Evolutionary conservation across 1,140 invertebrate species (phyloP).

Genomic region (Drosophila repletoides): DNA sequence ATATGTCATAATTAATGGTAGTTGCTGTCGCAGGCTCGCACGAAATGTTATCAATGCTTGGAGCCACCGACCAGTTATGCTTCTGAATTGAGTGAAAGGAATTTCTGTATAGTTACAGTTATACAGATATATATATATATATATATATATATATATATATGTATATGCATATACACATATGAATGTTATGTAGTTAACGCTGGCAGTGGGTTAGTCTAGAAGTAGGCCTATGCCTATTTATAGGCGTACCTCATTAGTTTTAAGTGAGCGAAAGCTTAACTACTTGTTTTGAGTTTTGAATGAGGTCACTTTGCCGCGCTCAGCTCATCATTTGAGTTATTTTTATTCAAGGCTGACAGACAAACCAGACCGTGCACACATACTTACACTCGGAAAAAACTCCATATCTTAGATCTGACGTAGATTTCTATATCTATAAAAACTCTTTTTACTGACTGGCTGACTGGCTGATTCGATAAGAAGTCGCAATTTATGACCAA

Average conservation of each 20-base stretch:
- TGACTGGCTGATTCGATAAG: too few relatives aligned
- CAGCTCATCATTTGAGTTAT: slow-evolving; percentile 76
- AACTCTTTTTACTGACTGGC: too few relatives aligned
- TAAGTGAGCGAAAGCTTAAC: slow-evolving; percentile 79
- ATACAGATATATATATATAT: neutral
- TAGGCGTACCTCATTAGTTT: slow-evolving; percentile 77
- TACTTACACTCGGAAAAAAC: neutral
- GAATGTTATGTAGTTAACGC: too few relatives aligned
- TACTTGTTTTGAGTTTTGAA: slow-evolving; percentile 80
- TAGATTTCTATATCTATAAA: too few relatives aligned
- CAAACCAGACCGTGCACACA: slow-evolving; percentile 32
- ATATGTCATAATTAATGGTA: slow-evolving; percentile 73
- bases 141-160: neutral
- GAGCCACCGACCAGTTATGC: slow-evolving; percentile 11
- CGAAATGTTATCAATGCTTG: slow-evolving; percentile 40
- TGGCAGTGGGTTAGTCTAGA: too few relatives aligned
- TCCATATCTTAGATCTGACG: too few relatives aligned
- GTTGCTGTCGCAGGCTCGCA: slow-evolving; percentile 37
- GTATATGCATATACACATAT: too few relatives aligned
- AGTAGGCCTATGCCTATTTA: slow-evolving; percentile 60
- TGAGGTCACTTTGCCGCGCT: slow-evolving; percentile 71
- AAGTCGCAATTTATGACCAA: too few relatives aligned
- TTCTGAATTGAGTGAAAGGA: neutral
- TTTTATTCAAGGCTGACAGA: slow-evolving; percentile 73
- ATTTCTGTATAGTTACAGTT: slow-evolving; percentile 1